Evolutionary conservation across 2,113 vertebrate genomes (phyloP).

Genomic region (Martes martes): DNA sequence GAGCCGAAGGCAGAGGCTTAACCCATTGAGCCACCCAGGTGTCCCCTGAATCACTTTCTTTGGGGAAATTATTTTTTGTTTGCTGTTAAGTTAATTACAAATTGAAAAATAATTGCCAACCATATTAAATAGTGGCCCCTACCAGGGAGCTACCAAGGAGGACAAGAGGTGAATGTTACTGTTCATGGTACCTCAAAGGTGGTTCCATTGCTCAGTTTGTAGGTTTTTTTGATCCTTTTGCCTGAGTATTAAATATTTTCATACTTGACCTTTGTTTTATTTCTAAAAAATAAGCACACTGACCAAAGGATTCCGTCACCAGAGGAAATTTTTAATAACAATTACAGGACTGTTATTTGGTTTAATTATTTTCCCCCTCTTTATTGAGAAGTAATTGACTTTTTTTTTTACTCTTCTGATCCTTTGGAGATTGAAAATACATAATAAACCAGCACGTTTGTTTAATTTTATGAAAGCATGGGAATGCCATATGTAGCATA

Average conservation of each 20-base stretch:
- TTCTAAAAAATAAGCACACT: conserved; percentile 19
- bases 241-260: conserved; percentile 14
- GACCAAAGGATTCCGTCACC: not conserved
- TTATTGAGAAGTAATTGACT: not conserved
- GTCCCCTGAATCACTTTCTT: not conserved
- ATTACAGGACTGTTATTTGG: not conserved
- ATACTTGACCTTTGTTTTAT: conserved; percentile 13
- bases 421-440: not conserved
- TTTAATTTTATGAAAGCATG: conserved; percentile 16
- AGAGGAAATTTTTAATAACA: not conserved
- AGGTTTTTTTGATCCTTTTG: not conserved
- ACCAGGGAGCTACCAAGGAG: not conserved
- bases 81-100: not conserved
- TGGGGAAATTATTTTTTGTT: not conserved
- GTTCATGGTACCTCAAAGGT: not conserved
- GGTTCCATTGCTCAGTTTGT: not conserved
- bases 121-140: not conserved
- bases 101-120: not conserved
- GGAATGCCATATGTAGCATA: not conserved
- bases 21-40: too few species aligned
- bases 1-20: too few species aligned
- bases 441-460: not conserved
- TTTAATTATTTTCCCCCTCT: not conserved
- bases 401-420: not conserved
- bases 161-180: not conserved